Conservation (phyloP, 2,113 vertebrate species). For the Laterallus jamaicensis region DNA sequence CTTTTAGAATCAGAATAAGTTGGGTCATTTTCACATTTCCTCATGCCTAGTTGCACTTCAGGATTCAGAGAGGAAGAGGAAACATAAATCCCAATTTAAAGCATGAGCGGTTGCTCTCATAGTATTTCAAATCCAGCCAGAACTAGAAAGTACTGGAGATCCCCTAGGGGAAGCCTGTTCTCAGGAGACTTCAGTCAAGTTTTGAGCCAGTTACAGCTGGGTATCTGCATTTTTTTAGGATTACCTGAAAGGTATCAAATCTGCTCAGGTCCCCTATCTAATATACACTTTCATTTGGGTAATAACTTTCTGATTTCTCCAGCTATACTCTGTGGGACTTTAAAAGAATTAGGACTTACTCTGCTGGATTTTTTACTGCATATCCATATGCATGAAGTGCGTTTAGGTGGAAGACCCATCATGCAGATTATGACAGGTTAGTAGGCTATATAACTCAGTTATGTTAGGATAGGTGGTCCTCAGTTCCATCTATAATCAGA, state of each 20-base stretch:
- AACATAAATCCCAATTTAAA: constrained; percentile 52
- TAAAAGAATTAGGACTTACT: neutral
- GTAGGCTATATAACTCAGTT: neutral
- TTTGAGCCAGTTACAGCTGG: neutral
- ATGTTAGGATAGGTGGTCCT: neutral
- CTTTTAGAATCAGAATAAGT: neutral
- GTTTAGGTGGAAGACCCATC: neutral
- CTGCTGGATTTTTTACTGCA: neutral
- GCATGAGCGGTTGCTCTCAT: constrained; percentile 15
- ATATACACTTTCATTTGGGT: neutral
- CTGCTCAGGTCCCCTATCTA: neutral
- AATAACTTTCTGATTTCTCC: neutral
- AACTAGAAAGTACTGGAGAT: neutral
- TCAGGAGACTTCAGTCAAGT: neutral
- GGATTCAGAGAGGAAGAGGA: neutral
- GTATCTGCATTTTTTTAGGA: neutral
- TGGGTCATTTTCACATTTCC: neutral
- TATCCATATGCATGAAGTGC: neutral
- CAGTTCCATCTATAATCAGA: constrained; percentile 1
- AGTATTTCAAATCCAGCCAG: neutral
- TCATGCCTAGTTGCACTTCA: neutral
- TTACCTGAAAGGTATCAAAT: neutral
- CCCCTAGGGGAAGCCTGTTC: neutral
- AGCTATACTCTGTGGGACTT: neutral
- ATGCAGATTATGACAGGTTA: neutral